These are phyloP conservation scores for Ectropis grisescens DNA, from an alignment of 1,140 invertebrate genomes.

Conservation along the genomic window DNA sequence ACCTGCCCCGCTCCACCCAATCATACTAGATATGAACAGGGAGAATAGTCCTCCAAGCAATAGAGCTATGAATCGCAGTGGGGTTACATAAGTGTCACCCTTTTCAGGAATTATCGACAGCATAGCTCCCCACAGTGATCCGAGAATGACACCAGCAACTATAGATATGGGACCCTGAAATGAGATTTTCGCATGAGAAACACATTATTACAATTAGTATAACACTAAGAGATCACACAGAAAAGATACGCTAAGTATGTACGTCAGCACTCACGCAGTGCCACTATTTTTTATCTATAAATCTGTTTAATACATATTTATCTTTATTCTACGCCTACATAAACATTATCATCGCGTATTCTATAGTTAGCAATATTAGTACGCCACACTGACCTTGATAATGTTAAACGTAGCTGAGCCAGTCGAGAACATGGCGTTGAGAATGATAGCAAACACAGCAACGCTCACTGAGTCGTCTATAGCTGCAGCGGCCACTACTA, in stretches of 20 bases:
- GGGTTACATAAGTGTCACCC: slow-evolving; percentile 82
- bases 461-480: slow-evolving; percentile 92
- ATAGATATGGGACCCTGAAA: slow-evolving; percentile 80
- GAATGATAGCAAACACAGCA: slow-evolving; percentile 90
- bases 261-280: no score
- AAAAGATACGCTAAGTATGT: no score
- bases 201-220: no score
- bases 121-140: slow-evolving; percentile 81
- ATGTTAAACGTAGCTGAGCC: slow-evolving; percentile 75
- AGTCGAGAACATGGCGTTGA: slow-evolving; percentile 86
- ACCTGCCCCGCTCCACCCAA: slow-evolving; percentile 84
- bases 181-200: slow-evolving; percentile 1
- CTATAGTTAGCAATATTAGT: no score
- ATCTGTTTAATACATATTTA: no score
- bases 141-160: slow-evolving; percentile 80
- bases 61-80: slow-evolving; percentile 81
- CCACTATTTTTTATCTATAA: no score
- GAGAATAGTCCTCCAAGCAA: slow-evolving; percentile 87
- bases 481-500: slow-evolving; percentile 92
- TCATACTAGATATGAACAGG: slow-evolving; percentile 85
- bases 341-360: no score
- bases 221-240: no score
- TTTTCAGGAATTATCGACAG: slow-evolving; percentile 82
- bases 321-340: no score
- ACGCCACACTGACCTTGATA: slow-evolving; percentile 52